A percentile compares a stretch with the other conserved stretches of the same genome.
These are phyloP conservation scores for Drosophila subobscura DNA, from an alignment of 1,140 invertebrate species.

Conservation along the genomic window DNA sequence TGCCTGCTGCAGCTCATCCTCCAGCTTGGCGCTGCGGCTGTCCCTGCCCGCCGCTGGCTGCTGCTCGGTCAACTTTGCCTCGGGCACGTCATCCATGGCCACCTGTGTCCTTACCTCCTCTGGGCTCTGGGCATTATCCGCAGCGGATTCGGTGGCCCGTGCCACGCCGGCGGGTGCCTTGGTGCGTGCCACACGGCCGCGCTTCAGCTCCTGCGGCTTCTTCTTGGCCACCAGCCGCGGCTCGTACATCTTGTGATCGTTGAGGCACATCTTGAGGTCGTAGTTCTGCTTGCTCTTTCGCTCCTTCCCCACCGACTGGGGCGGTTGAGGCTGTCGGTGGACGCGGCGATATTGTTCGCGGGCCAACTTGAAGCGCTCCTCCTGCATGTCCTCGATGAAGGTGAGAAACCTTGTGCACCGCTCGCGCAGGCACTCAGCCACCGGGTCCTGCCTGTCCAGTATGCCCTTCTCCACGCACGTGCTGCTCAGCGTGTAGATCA, in stretches of 20 bases:
- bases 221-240: slow-evolving; percentile 70
- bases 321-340: slow-evolving; percentile 1
- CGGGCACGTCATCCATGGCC: background rate
- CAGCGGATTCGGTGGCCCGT: too few relatives aligned
- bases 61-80: background rate
- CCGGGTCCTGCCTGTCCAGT: slow-evolving; percentile 65
- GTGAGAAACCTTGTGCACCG: slow-evolving; percentile 64
- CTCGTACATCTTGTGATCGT: slow-evolving; percentile 71
- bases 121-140: background rate
- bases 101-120: slow-evolving; percentile 21
- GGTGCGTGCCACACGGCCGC: background rate
- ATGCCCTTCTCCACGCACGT: slow-evolving; percentile 71
- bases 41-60: background rate
- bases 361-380: slow-evolving; percentile 62
- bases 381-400: slow-evolving; percentile 73
- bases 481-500: slow-evolving; percentile 70
- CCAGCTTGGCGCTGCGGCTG: slow-evolving; percentile 6
- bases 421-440: slow-evolving; percentile 68
- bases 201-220: slow-evolving; percentile 1
- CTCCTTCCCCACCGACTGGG: background rate
- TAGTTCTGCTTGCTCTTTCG: slow-evolving; percentile 22
- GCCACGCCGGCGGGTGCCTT: background rate
- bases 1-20: slow-evolving; percentile 36
- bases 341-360: slow-evolving; percentile 29
- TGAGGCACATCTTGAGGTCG: slow-evolving; percentile 77